phyloP scores from a whole-genome alignment of 2,888 invertebrate species.

The Cantharis rufa region DNA sequence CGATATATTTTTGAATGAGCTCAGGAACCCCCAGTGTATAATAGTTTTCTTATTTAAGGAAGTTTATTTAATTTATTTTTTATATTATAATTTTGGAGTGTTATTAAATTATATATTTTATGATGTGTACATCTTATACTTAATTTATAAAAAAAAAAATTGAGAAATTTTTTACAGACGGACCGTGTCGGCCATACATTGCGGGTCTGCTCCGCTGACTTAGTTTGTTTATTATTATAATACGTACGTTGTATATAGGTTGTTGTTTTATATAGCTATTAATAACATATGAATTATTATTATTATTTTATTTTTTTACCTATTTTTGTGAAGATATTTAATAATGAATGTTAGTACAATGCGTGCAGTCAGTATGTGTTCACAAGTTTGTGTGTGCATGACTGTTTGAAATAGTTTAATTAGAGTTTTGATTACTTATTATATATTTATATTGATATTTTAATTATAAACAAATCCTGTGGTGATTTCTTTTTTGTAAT shows the following conservation, averaged over 20 bases:
- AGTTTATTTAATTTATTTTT: slow-evolving; percentile 53
- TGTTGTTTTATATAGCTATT: slow-evolving; percentile 59
- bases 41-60: slow-evolving; percentile 16
- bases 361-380: slow-evolving; percentile 41
- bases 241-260: slow-evolving; percentile 56
- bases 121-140: slow-evolving; percentile 35
- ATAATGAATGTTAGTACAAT: slow-evolving; percentile 58
- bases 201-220: slow-evolving; percentile 40
- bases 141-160: slow-evolving; percentile 6
- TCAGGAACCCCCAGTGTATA: slow-evolving; percentile 17
- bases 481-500: slow-evolving; percentile 48
- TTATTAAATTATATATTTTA: slow-evolving; percentile 51
- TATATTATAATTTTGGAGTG: slow-evolving; percentile 54
- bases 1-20: background rate
- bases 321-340: slow-evolving; percentile 60
- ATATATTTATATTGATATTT: slow-evolving; percentile 57
- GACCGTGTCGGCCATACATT: slow-evolving; percentile 43
- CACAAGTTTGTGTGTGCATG: slow-evolving; percentile 53
- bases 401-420: slow-evolving; percentile 56
- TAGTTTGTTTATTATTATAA: slow-evolving; percentile 51
- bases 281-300: slow-evolving; percentile 55
- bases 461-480: slow-evolving; percentile 51
- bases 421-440: slow-evolving; percentile 55
- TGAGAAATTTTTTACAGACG: slow-evolving; percentile 20
- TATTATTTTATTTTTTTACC: slow-evolving; percentile 60